Conservation (phyloP, 2,888 invertebrate species). For the Notocelia uddmanniana region DNA sequence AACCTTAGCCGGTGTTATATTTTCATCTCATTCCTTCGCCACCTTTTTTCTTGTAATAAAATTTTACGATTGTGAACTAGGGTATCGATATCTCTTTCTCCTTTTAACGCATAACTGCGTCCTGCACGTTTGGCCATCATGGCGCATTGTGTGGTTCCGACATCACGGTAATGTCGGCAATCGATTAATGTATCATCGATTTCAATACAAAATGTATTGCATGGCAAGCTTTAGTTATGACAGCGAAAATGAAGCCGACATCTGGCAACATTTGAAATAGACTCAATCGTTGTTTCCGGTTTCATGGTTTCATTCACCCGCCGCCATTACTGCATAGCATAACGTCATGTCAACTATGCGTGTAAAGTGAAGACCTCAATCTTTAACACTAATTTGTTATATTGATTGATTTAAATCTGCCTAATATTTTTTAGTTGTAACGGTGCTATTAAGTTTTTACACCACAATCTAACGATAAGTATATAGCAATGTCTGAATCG, state of each 20-base stretch:
- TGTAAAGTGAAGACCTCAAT: constrained; percentile 11
- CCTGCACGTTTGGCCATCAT: too few relatives aligned
- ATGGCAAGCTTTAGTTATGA: background rate
- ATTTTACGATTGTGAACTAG: too few relatives aligned
- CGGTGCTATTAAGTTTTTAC: constrained; percentile 54
- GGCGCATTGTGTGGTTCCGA: too few relatives aligned
- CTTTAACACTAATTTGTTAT: constrained; percentile 13
- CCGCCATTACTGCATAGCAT: constrained; percentile 43
- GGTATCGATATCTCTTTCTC: too few relatives aligned
- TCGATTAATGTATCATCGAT: background rate
- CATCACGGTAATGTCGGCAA: too few relatives aligned
- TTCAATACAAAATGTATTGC: background rate
- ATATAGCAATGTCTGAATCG: constrained; percentile 72
- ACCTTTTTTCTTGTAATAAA: too few relatives aligned
- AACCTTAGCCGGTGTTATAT: too few relatives aligned
- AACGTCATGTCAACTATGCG: constrained; percentile 41
- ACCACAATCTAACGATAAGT: constrained; percentile 62
- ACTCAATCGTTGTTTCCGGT: constrained; percentile 33
- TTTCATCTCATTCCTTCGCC: too few relatives aligned
- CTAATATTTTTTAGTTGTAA: constrained; percentile 48
- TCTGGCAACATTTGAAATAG: constrained; percentile 27
- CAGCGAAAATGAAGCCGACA: background rate
- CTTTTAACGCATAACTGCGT: too few relatives aligned
- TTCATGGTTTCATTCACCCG: too few relatives aligned
- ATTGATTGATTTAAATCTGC: constrained; percentile 55